Evolutionary conservation across 2,113 vertebrate species (phyloP).

Genomic region (Chunga burmeisteri): DNA sequence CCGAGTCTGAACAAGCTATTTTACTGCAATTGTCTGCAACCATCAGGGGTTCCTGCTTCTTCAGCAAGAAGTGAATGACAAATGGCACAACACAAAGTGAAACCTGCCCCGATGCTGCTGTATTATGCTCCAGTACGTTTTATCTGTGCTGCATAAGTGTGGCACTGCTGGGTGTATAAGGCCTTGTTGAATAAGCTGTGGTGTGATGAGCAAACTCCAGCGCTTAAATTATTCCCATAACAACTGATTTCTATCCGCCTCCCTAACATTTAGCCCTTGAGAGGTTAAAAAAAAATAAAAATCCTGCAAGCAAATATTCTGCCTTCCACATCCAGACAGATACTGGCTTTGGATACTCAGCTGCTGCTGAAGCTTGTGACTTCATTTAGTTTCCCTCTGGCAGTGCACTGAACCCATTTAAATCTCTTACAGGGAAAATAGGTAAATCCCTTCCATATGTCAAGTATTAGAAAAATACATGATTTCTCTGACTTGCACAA

Average conservation of each 20-base stretch:
- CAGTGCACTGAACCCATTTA: neutral
- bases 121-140: neutral
- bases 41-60: neutral
- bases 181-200: neutral
- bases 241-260: too few species aligned
- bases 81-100: neutral
- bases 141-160: neutral
- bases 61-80: neutral
- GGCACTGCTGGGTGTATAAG: neutral
- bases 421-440: neutral
- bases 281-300: neutral
- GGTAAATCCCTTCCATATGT: slow-evolving; percentile 43
- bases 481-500: slow-evolving; percentile 6
- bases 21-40: neutral
- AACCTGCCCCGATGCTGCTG: neutral
- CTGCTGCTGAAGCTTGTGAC: neutral
- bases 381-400: neutral
- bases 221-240: neutral
- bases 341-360: neutral
- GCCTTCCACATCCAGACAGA: neutral
- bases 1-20: accelerated
- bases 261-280: neutral
- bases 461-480: neutral
- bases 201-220: neutral
- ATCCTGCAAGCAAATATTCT: neutral